A percentile compares a stretch with the other conserved stretches of the same genome.
Evolutionary conservation across 2,113 vertebrate species (phyloP).

Genomic region (Plestiodon gilberti): DNA sequence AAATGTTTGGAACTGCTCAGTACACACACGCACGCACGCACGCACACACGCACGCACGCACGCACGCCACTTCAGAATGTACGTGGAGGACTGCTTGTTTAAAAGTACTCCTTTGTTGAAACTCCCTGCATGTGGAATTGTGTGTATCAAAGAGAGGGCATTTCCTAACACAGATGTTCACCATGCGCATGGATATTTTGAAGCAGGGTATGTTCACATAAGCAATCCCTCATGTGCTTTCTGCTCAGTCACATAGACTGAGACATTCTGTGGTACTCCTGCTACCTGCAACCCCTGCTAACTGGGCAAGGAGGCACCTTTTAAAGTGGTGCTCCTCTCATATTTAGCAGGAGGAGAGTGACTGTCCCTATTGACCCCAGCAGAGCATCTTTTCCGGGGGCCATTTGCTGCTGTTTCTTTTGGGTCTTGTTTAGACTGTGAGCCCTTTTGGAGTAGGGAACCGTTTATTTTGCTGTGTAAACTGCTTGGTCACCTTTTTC

Average conservation of each 20-base stretch:
- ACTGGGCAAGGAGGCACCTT: too few relatives aligned
- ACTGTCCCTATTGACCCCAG: too few relatives aligned
- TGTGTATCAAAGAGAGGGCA: neutral
- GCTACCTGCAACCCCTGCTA: too few relatives aligned
- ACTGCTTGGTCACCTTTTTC: too few relatives aligned
- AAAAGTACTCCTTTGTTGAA: neutral
- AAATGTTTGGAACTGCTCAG: neutral
- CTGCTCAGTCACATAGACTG: too few relatives aligned
- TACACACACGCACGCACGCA: neutral
- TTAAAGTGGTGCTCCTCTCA: too few relatives aligned
- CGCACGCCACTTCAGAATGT: neutral
- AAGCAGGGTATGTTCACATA: neutral
- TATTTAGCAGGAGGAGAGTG: too few relatives aligned
- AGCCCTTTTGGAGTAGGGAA: too few relatives aligned
- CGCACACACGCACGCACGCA: neutral
- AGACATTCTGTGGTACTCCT: neutral
- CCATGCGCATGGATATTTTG: neutral
- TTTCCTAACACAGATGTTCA: neutral
- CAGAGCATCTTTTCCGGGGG: too few relatives aligned
- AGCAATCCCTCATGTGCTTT: neutral
- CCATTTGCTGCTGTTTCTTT: too few relatives aligned
- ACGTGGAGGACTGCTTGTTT: neutral
- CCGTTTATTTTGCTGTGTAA: too few relatives aligned
- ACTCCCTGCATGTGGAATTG: neutral
- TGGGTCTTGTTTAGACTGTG: too few relatives aligned